phyloP scores from a whole-genome alignment of 1,140 invertebrate species.

The Parapsyche elsis region DNA sequence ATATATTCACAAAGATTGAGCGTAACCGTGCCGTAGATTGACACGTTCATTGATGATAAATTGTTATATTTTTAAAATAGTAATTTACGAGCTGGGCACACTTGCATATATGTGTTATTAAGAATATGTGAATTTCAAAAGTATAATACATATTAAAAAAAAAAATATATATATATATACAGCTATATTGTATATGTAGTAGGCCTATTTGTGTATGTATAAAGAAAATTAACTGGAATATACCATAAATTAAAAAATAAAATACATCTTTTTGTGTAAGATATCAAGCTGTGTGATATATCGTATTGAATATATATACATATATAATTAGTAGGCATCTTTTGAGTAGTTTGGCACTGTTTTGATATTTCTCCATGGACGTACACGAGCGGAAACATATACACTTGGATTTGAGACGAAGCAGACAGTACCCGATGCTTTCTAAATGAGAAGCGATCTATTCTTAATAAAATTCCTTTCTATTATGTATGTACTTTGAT shows the following conservation, averaged over 20 bases:
- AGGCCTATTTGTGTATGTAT: slow-evolving; percentile 39
- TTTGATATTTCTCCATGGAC: slow-evolving; percentile 37
- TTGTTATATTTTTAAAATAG: slow-evolving; percentile 34
- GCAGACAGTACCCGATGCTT: no score
- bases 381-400: slow-evolving; percentile 6
- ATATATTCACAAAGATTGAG: no score
- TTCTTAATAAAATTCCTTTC: no score
- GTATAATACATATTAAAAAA: neutral
- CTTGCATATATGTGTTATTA: slow-evolving; percentile 28
- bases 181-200: slow-evolving; percentile 22
- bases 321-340: slow-evolving; percentile 34
- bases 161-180: slow-evolving; percentile 34
- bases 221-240: slow-evolving; percentile 10
- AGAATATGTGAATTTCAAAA: slow-evolving; percentile 17
- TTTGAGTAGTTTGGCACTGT: slow-evolving; percentile 38
- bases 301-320: slow-evolving; percentile 10
- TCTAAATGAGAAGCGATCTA: no score
- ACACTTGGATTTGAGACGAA: no score
- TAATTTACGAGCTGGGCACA: slow-evolving; percentile 42
- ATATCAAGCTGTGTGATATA: slow-evolving; percentile 41
- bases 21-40: no score
- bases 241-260: slow-evolving; percentile 13
- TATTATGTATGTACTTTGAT: no score
- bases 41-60: neutral
- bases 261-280: slow-evolving; percentile 27